Base-by-base conservation (phyloP, 2,797 vertebrate genomes). In the Crossoptilon crossoptilon region DNA sequence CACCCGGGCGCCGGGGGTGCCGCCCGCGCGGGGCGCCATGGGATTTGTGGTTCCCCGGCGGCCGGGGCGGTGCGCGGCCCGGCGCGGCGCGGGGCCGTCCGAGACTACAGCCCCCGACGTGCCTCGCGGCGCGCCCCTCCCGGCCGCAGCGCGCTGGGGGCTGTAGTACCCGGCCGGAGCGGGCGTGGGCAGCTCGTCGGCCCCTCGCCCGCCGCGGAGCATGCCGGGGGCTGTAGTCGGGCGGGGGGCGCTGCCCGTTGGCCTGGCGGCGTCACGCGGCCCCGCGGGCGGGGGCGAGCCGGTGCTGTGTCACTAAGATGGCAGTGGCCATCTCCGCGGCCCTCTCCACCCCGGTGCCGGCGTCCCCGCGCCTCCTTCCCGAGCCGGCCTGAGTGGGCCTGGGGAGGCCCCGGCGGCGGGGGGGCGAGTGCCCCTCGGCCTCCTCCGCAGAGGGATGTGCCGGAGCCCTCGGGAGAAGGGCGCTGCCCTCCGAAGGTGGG, bases 301-400 rank as follows among this genome's bases (percentile, higher is more conserved):
- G 14, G 35, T 94, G 96, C 92, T 96, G 96, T 96, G 94, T 96
- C 93, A 90, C 80, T 94, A 96, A 94, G 91, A 90, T 92, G 90
- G 93, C 96, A 93, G 77, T 94, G 93, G 95, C 88, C 85, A 67
- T 60, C 81, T 90, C 78, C 58, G 62, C 68, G 7, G 59, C 41
- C 60, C 7, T 84, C 68, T 41, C 88, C 75, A 79, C 68, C 51
- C 82, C 11, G 51, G 24, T 27, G 49, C 58, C 26, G 67, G 43
- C 75, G 88, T 88, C 85, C 59, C 78, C 26, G 76, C 83, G 21
- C 21, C 56, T 87, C 55, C 55, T 51, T 76, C 39, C 24, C 59
- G 74, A 2, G 13, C 55, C 19, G 71, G 78, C 71, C 91, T 46
- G 14, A 60, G 59, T 16, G 39, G 67, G 21, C 27, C 58, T 5